Evolutionary conservation across 2,888 invertebrate genomes (phyloP).

Genomic region (Pogonocherus hispidulus): DNA sequence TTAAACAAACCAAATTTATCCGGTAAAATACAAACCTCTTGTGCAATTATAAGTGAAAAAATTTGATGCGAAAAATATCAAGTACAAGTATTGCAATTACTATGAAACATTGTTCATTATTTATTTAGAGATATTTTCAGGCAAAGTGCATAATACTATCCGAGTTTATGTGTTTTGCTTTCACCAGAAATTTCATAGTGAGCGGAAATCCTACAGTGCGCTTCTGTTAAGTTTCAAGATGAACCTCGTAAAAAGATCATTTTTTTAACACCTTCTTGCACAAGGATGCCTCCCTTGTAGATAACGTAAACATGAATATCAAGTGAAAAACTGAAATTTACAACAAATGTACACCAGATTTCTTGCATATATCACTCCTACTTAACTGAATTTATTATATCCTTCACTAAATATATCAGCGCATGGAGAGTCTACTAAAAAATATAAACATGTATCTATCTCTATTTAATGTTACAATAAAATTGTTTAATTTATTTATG

Average conservation of each 20-base stretch:
- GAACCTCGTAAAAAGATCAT: conserved; percentile 54
- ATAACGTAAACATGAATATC: conserved; percentile 54
- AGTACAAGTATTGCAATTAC: too few species aligned
- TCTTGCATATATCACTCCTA: conserved; percentile 27
- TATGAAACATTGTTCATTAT: too few species aligned
- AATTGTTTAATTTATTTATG: too few species aligned
- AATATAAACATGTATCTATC: neutral
- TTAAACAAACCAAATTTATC: too few species aligned
- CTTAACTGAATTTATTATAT: conserved; percentile 11
- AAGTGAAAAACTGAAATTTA: conserved; percentile 37
- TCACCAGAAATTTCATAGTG: conserved; percentile 23
- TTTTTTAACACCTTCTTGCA: conserved; percentile 61
- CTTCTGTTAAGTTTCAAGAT: conserved; percentile 57
- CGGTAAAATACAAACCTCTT: too few species aligned
- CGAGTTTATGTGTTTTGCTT: conserved; percentile 15
- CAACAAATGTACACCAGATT: conserved; percentile 43
- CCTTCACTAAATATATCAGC: conserved; percentile 8
- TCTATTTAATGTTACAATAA: neutral
- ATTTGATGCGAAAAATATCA: too few species aligned
- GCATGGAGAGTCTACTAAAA: neutral
- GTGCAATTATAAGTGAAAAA: too few species aligned
- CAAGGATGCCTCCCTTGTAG: conserved; percentile 55
- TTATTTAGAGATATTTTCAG: too few species aligned
- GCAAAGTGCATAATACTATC: conserved; percentile 10
- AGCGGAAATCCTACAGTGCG: conserved; percentile 39